Evolutionary conservation across 2,113 vertebrate genomes (phyloP).

Genomic region (Python bivittatus): DNA sequence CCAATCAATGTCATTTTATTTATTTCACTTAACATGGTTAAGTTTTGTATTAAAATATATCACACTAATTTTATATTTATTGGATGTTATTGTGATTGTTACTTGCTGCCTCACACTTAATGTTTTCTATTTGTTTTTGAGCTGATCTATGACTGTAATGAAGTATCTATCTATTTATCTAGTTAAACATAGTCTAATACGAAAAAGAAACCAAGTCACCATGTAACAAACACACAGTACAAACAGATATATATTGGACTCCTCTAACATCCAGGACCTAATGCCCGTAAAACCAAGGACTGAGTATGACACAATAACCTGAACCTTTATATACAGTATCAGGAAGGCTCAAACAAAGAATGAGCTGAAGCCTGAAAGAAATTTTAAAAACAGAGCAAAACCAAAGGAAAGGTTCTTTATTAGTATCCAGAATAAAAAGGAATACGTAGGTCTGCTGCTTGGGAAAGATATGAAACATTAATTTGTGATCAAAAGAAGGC

Average conservation of each 20-base stretch:
- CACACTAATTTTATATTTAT: neutral
- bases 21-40: neutral
- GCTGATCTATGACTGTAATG: neutral
- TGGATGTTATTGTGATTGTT: neutral
- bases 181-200: neutral
- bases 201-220: neutral
- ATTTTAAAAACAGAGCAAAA: neutral
- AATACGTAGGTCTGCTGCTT: neutral
- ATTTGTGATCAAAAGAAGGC: neutral
- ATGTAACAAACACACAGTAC: too few species aligned
- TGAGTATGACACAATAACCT: neutral
- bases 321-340: neutral
- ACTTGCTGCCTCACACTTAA: neutral
- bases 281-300: neutral
- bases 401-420: neutral
- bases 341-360: neutral
- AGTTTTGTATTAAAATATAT: neutral
- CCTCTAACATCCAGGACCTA: too few species aligned
- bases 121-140: neutral
- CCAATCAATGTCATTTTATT: neutral
- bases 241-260: too few species aligned
- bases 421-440: neutral
- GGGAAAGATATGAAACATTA: neutral
- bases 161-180: neutral
- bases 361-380: neutral